phyloP scores from a whole-genome alignment of 2,113 vertebrate genomes.

The Leucoraja erinaceus region DNA sequence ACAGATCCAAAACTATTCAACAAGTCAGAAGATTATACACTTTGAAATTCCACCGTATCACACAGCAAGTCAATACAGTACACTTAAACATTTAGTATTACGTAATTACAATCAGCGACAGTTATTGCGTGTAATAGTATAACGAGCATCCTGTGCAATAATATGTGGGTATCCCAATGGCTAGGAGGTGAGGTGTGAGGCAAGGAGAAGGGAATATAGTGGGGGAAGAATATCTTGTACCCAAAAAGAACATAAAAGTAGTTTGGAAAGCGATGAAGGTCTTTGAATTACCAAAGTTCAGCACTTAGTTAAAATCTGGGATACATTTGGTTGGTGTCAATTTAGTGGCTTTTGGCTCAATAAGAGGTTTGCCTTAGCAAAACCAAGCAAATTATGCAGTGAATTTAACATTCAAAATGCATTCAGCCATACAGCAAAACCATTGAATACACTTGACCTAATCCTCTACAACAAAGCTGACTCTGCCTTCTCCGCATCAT shows the following conservation, averaged over 20 bases:
- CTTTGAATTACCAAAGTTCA: background rate
- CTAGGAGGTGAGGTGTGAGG: background rate
- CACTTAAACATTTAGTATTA: background rate
- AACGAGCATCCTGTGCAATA: background rate
- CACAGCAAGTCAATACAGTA: background rate
- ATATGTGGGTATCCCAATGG: background rate
- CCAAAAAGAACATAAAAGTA: background rate
- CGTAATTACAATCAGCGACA: background rate
- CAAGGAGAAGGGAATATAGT: too few species aligned
- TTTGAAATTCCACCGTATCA: background rate
- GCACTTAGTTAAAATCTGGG: background rate
- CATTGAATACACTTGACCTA: background rate
- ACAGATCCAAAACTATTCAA: background rate
- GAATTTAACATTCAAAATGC: background rate
- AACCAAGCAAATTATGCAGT: conserved; percentile 12
- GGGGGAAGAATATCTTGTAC: too few species aligned
- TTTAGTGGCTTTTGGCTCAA: background rate
- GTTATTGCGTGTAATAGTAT: background rate
- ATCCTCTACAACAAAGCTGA: background rate
- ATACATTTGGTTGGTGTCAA: background rate
- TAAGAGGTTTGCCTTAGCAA: background rate
- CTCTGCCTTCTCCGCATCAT: background rate
- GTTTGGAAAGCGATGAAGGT: background rate
- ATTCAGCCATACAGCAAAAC: background rate
- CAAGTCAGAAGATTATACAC: background rate